A percentile compares a stretch with the other conserved stretches of the same genome.
phyloP scores from a whole-genome alignment of 35 echinoderm and acorn worm genomes.

The Stichopus chloronotus region DNA sequence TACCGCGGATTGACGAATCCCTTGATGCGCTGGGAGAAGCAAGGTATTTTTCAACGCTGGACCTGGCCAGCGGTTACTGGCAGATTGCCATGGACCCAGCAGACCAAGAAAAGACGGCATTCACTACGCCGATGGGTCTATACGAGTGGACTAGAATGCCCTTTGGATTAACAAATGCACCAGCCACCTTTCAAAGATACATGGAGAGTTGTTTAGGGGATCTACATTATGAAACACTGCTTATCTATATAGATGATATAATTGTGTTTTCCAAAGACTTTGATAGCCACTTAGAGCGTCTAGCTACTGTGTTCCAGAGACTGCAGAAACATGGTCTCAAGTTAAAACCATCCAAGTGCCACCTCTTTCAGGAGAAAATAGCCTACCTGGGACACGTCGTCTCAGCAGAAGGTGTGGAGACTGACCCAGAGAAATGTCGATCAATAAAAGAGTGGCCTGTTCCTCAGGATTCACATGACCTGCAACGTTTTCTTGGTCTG shows the following conservation, averaged over 20 bases:
- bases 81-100: constrained; percentile 40
- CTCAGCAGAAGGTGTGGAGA: constrained; percentile 53
- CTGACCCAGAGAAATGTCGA: constrained; percentile 67
- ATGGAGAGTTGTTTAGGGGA: constrained; percentile 79
- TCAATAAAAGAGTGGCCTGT: constrained; percentile 61
- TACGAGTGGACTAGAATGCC: constrained; percentile 80
- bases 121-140: constrained; percentile 72
- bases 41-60: constrained; percentile 57
- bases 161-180: constrained; percentile 72
- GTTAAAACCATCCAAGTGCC: constrained; percentile 71
- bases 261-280: constrained; percentile 63
- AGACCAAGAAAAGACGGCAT: constrained; percentile 76
- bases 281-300: constrained; percentile 40
- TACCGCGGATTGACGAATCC: constrained; percentile 62
- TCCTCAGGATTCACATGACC: constrained; percentile 39
- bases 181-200: constrained; percentile 72
- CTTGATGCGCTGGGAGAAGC: constrained; percentile 60
- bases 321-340: constrained; percentile 67
- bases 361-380: constrained; percentile 65
- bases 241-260: constrained; percentile 79
- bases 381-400: constrained; percentile 69
- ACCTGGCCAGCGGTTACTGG: constrained; percentile 48
- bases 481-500: constrained; percentile 68
- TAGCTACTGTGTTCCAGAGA: constrained; percentile 56
- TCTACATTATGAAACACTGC: constrained; percentile 46